These are phyloP conservation scores for Pinctada fucata DNA, from an alignment of 2,888 invertebrate species.

Conservation along the genomic window DNA sequence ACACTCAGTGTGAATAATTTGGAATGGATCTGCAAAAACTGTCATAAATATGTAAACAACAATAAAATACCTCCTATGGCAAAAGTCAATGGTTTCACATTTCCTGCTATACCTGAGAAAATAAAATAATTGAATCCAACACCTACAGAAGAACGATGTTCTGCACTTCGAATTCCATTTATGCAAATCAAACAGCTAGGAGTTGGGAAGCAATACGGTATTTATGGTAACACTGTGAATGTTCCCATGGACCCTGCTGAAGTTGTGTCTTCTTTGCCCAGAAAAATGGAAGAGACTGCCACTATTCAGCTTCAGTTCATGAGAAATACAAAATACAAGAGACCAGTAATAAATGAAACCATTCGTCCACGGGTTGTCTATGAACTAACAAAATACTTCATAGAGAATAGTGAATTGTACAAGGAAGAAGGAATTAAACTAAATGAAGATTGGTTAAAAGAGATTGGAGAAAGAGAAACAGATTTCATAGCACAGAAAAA, in stretches of 20 bases:
- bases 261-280: conserved; percentile 27
- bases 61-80: conserved; percentile 33
- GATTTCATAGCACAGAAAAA: background rate
- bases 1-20: conserved; percentile 11
- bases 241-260: conserved; percentile 40
- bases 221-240: conserved; percentile 44
- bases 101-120: background rate
- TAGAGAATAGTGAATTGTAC: conserved; percentile 41
- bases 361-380: conserved; percentile 35
- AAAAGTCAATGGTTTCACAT: conserved; percentile 33
- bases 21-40: conserved; percentile 43
- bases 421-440: conserved; percentile 32
- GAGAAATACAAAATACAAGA: conserved; percentile 26
- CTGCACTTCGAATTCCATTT: conserved; percentile 36
- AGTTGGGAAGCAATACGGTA: conserved; percentile 37
- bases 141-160: conserved; percentile 38
- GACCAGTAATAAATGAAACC: conserved; percentile 31
- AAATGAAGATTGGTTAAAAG: conserved; percentile 28
- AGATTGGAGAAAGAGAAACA: background rate
- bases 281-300: conserved; percentile 34
- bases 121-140: conserved; percentile 24
- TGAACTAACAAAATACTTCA: conserved; percentile 37
- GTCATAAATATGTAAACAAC: conserved; percentile 26
- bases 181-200: conserved; percentile 42
- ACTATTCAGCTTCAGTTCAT: conserved; percentile 40